These are phyloP conservation scores for Perca flavescens DNA, from an alignment of 2,113 vertebrate species.

Conservation along the genomic window DNA sequence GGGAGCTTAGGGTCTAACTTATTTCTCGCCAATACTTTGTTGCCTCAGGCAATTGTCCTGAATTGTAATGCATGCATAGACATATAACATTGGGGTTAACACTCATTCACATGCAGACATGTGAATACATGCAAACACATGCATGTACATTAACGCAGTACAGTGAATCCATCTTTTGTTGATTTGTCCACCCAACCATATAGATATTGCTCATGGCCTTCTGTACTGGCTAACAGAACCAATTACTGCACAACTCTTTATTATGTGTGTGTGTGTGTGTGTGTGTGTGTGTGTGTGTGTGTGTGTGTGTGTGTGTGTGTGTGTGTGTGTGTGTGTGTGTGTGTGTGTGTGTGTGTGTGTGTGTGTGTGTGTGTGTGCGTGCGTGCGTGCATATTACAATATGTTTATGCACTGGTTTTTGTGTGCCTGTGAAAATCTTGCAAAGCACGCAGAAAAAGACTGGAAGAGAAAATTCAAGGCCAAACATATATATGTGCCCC, in stretches of 20 bases:
- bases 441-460: conserved; percentile 31
- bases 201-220: conserved; percentile 69
- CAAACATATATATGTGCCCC: conserved; percentile 18
- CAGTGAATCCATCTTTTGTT: conserved; percentile 56
- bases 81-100: neutral
- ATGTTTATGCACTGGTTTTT: conserved; percentile 34
- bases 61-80: conserved; percentile 26
- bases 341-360: conserved; percentile 17
- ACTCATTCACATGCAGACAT: conserved; percentile 15
- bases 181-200: conserved; percentile 49
- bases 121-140: conserved; percentile 28
- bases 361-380: conserved; percentile 24
- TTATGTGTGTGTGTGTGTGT: conserved; percentile 20
- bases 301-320: conserved; percentile 29
- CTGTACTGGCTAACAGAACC: conserved; percentile 72
- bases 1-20: conserved; percentile 39
- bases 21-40: conserved; percentile 48
- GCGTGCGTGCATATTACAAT: conserved; percentile 10
- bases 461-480: conserved; percentile 49
- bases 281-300: conserved; percentile 32
- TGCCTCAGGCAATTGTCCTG: conserved; percentile 29
- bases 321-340: neutral
- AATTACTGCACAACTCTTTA: conserved; percentile 67
- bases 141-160: conserved; percentile 31
- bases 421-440: conserved; percentile 31